Percentiles rank a stretch among this genome's conserved stretches.
phyloP scores from a whole-genome alignment of 30 jellyfish, hydroid and myxozoan genomes.

The Cassiopea xamachana region DNA sequence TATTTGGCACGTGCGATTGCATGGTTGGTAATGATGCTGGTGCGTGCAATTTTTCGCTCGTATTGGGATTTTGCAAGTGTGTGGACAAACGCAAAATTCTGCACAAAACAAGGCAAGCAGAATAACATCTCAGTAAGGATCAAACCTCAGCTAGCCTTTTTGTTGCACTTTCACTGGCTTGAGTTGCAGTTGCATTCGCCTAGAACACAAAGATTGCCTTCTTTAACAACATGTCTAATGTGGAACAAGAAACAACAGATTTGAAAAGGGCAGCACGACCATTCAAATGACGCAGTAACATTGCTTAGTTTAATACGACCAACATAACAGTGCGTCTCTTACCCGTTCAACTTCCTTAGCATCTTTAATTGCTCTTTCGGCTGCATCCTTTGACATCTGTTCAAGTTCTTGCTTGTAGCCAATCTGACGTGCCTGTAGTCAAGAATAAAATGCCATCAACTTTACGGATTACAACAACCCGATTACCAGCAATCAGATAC shows the following conservation, averaged over 20 bases:
- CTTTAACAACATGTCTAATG: background rate
- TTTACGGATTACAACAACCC: too few species aligned
- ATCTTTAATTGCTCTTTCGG: conserved; percentile 60
- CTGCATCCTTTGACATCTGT: conserved; percentile 75
- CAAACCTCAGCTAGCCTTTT: conserved; percentile 63
- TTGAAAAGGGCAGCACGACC: too few species aligned
- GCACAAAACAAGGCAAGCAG: too few species aligned
- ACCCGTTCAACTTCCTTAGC: conserved; percentile 85
- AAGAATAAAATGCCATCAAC: background rate
- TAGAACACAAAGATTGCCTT: background rate
- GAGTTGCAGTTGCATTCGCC: conserved; percentile 76
- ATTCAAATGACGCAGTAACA: too few species aligned
- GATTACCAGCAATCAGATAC: too few species aligned
- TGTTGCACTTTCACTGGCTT: conserved; percentile 55
- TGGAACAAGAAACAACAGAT: background rate
- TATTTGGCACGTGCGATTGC: too few species aligned
- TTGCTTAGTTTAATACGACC: background rate
- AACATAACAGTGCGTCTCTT: background rate
- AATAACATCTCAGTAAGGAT: background rate
- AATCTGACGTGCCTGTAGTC: conserved; percentile 68
- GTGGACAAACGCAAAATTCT: too few species aligned
- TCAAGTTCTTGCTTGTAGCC: conserved; percentile 85
- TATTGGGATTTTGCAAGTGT: too few species aligned
- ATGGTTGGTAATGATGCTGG: too few species aligned
- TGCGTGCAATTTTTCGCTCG: too few species aligned